Evolutionary conservation across 2,888 invertebrate species (phyloP).

Genomic region (Dendrolimus pini): DNA sequence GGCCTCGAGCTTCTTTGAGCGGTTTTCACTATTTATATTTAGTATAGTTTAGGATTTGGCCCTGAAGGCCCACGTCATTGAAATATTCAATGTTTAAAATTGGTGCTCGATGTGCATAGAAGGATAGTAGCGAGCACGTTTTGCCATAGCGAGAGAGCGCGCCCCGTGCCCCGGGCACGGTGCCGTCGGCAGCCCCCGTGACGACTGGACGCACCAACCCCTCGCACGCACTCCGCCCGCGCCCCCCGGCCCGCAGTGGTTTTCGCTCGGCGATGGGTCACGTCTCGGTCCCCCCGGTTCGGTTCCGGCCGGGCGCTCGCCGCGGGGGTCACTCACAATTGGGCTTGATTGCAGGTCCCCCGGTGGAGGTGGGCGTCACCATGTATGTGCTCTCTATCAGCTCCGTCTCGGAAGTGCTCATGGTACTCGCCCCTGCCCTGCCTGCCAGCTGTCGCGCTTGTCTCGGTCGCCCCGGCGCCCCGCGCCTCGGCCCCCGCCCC

Average conservation of each 20-base stretch:
- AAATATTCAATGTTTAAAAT: too few species aligned
- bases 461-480: slow-evolving; percentile 50
- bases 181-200: slow-evolving; percentile 14
- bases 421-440: slow-evolving; percentile 83
- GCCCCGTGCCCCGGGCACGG: slow-evolving; percentile 12
- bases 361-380: slow-evolving; percentile 98
- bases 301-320: slow-evolving; percentile 57
- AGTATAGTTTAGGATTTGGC: too few species aligned
- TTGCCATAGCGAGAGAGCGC: slow-evolving; percentile 11
- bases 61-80: too few species aligned
- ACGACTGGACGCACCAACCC: slow-evolving; percentile 13
- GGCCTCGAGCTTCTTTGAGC: too few species aligned
- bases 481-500: slow-evolving; percentile 36
- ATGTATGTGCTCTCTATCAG: slow-evolving; percentile 99
- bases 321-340: slow-evolving; percentile 61
- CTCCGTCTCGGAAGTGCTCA: slow-evolving; percentile 98
- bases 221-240: slow-evolving; percentile 40
- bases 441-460: slow-evolving; percentile 66
- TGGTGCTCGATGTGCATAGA: too few species aligned
- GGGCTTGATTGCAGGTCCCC: slow-evolving; percentile 90
- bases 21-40: too few species aligned
- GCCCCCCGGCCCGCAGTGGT: slow-evolving; percentile 19
- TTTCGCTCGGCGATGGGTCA: slow-evolving; percentile 50
- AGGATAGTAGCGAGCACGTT: not conserved
- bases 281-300: slow-evolving; percentile 57